Evolutionary conservation across 2,888 invertebrate genomes (phyloP), one percentile per base, ranked within the genome.

Genomic region (Phalera bucephala): DNA sequence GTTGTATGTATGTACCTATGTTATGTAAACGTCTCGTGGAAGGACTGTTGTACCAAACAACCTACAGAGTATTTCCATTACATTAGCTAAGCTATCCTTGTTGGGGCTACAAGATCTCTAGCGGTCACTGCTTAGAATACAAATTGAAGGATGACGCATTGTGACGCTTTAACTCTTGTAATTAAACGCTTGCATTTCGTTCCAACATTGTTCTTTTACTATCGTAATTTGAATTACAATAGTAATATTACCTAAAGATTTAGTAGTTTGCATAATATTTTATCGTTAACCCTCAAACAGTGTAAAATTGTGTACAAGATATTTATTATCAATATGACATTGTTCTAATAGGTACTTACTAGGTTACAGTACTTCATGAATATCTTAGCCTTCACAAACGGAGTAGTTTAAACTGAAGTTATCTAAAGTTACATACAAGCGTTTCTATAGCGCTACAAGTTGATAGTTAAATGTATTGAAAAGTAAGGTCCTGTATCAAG

Each of bases 61-160:
- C 49, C 32, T 47, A 45, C 40, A 53, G 28, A 34, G 35, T 41
- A 45, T 50, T 40, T 45, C 42, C 40, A 52, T 46, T 57, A 44
- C 28, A 29, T 32, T 35, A 36, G 33, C 36, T 32, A 40, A 59
- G 55, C 51, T 51, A 61, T 63, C 64, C 63, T 61, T 67, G 52
- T 52, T 43, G 46, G 42, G 38, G 45, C 48, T 30, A 42, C 37
- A 53, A 54, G 48, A 57, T 50, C 50, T 58, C 54, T 43, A 32
- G 45, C 41, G 33, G 41, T 32, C 40, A 45, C 53, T 61, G 63
- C 31, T 51, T 43, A n/a, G 61, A 61, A 66, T 69, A 61, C 42
- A 45, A 70, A 69, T n/a, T 59, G 28, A 50, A 30, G 13, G 23
- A 31, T 53, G 54, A 53, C 40, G 47, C 54, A 50, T 51, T 45